Percentiles rank a stretch among this genome's conserved stretches.
Evolutionary conservation across 2,888 invertebrate genomes (phyloP).

Genomic region (Fragum fragum): DNA sequence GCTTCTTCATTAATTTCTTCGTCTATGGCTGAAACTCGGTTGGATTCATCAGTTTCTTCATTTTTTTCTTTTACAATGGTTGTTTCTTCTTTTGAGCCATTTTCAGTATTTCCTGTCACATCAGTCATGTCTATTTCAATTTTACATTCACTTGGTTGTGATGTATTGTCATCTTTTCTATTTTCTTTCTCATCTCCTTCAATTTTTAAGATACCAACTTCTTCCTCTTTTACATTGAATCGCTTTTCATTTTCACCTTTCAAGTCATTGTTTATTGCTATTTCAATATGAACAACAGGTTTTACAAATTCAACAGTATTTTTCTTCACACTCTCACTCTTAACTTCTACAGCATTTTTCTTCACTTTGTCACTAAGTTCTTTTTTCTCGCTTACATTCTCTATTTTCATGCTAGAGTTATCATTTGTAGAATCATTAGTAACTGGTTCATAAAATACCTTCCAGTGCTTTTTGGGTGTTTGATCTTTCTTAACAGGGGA

Average conservation of each 20-base stretch:
- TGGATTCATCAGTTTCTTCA: neutral
- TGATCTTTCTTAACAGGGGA: constrained; percentile 14
- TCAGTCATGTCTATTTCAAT: no score
- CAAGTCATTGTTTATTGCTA: neutral
- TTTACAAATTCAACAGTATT: constrained; percentile 7
- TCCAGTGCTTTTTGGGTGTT: constrained; percentile 1
- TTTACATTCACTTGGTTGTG: no score
- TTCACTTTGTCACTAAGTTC: neutral
- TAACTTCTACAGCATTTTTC: neutral
- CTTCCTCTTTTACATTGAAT: constrained; percentile 11
- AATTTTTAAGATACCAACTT: neutral
- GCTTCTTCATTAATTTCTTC: neutral
- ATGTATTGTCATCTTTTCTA: no score
- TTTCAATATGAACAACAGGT: neutral
- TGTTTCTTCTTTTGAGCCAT: no score
- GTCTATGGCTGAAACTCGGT: neutral
- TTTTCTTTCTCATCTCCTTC: neutral
- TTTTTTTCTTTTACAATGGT: neutral
- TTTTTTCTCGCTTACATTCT: neutral
- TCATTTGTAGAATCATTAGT: neutral
- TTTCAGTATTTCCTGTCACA: no score
- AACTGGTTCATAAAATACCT: constrained; percentile 9
- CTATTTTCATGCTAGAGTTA: neutral
- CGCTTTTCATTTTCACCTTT: neutral
- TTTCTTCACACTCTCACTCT: neutral